Evolutionary conservation across 2,113 vertebrate species (phyloP).

Genomic region (Boleophthalmus pectinirostris): DNA sequence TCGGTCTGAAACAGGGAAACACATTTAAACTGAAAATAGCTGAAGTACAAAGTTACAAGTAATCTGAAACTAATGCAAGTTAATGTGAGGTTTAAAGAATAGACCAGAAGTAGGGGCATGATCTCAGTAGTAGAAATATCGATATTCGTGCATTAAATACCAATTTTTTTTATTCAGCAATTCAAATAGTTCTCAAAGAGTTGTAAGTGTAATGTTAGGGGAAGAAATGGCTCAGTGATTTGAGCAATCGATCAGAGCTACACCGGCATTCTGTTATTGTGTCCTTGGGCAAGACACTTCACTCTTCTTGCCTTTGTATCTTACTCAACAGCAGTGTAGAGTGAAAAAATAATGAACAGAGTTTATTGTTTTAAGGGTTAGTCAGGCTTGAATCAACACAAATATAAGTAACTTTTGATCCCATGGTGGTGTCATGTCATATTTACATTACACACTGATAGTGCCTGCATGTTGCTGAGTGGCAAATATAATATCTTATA

Average conservation of each 20-base stretch:
- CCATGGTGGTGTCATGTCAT: background rate
- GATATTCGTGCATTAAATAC: too few species aligned
- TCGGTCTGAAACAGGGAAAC: constrained; percentile 64
- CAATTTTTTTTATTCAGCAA: too few species aligned
- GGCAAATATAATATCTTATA: background rate
- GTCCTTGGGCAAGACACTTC: too few species aligned
- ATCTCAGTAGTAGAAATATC: background rate
- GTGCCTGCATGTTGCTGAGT: background rate
- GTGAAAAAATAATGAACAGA: background rate
- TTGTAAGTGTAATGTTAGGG: background rate
- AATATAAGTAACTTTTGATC: background rate
- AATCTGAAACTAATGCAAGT: background rate
- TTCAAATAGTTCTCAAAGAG: too few species aligned
- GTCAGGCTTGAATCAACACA: background rate
- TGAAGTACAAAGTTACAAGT: background rate
- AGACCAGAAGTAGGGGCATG: background rate
- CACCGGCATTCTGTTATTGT: too few species aligned
- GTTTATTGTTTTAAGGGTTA: background rate
- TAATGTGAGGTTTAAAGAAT: background rate
- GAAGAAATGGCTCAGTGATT: too few species aligned
- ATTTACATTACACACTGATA: too few species aligned
- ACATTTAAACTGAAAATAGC: background rate
- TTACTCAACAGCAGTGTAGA: too few species aligned
- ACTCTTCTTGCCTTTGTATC: too few species aligned
- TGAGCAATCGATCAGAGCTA: too few species aligned